Evolutionary conservation across 2,888 invertebrate species (phyloP), one percentile per base, ranked within the genome.

Genomic region (Pyrocoelia pectoralis): DNA sequence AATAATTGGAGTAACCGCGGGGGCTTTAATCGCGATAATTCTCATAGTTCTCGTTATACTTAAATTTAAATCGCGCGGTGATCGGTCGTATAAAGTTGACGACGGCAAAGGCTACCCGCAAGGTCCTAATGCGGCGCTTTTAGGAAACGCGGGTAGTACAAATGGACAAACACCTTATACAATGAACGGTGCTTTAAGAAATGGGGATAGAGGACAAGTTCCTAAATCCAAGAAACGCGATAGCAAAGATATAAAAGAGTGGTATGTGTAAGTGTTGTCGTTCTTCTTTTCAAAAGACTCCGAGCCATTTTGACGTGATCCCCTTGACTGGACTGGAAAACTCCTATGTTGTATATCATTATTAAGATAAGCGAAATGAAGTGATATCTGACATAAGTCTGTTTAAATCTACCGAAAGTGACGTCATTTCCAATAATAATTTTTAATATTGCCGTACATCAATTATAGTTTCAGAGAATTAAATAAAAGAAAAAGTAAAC

Each of bases 211-310:
- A 17, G 70, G 73, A 57, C 78, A 78, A 72, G 83, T 64, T 48
- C 61, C 61, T 43, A 68, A 69, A 66, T 74, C 73, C 72, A 87
- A 91, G 82, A 93, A 93, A 77, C 86, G 89, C 68, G 88, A 89
- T 79, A 88, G 91, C 67, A 94, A 94, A 86, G 94, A 95, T 80
- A 93, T 96, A 79, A 96, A 96, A 85, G 96, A 96, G 86, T 96
- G 96, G 96, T 96, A 96, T 82, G 96, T 96, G 82, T 95, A 91
- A 87, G 73, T 64, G 61, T 61, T 58, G 24, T 65, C 57, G 64
- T 60, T 64, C 41, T 60, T 64, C 41, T 46, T 50, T 60, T 52
- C 33, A 59, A 67, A 67, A 72, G 74, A 78, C 77, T 79, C 79
- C 79, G 79, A 79, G 79, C 79, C 79, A 79, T 72, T 68, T 56